Base-by-base conservation (phyloP, 2,797 vertebrate species). In the Enteromius paludinosus region DNA sequence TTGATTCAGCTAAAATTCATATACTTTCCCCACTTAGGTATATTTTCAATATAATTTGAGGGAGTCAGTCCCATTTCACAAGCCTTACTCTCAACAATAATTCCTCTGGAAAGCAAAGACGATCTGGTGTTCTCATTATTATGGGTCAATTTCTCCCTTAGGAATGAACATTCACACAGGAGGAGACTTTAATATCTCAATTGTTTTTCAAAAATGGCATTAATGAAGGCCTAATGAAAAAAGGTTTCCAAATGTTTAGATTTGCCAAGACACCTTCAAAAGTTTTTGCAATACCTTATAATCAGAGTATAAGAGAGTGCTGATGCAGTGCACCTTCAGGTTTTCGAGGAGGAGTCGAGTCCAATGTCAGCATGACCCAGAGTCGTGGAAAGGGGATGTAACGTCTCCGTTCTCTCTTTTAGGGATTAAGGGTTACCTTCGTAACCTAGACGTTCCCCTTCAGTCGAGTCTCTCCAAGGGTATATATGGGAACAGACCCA, bases 41-140 rank as follows among this genome's bases (percentile, higher is more conserved):
- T 59, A 79, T 62, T 41, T 83, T 86, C 82, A 87, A 83, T 81
- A 86, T 70, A 30, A 56, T 70, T 8, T 84, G 79, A 86, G 81
- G 83, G 79, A 86, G 84, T 61, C 14, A 28, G 11, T 28, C 59
- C 1, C 25, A 61, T 62, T 62, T 30, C 5, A 15, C 3, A 30
- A 62, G 59, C 25, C 25, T 61, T 12, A 28, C 12, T 61, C 5
- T 61, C 6, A 25, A 15, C 25, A 61, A 28, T 61, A 23, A 6
- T 17, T 28, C 12, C 33, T 66, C 47, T 45, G 45, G 23, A 81
- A 78, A 54, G 35, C 72, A 56, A 45, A 61, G 20, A 33, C 4
- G 30, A 38, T 23, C 52, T 64, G 25, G 25, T 43, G 43, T 45
- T 45, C 56, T 43, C 10, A 12, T 18, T 9, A 64, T 45, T 8